phyloP scores from a whole-genome alignment of 2,797 vertebrate genomes.

The Cottoperca gobio region DNA sequence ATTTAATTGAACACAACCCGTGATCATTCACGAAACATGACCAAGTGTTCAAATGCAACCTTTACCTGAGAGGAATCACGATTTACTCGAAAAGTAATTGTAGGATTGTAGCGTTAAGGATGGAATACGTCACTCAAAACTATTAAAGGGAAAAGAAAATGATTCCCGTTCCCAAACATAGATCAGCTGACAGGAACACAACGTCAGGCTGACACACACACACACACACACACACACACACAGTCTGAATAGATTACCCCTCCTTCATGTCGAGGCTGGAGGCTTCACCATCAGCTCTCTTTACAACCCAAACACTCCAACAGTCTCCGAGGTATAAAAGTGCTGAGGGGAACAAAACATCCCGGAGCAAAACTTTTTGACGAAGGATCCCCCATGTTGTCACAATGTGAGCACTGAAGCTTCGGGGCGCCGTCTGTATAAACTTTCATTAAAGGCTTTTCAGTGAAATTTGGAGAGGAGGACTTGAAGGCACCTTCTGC shows the following conservation, averaged over 20 bases:
- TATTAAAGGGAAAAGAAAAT: neutral
- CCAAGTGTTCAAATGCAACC: too few species aligned
- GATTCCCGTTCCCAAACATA: neutral
- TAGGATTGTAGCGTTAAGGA: too few species aligned
- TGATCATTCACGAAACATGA: too few species aligned
- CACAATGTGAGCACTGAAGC: neutral
- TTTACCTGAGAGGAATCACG: too few species aligned
- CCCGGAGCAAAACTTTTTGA: neutral
- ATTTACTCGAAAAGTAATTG: too few species aligned
- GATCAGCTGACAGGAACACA: neutral
- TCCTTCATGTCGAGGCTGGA: neutral
- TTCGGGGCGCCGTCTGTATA: slow-evolving; percentile 11
- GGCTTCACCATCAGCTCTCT: slow-evolving; percentile 9
- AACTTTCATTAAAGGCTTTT: slow-evolving; percentile 30
- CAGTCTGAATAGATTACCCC: slow-evolving; percentile 10
- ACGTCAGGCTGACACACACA: neutral
- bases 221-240: too few species aligned
- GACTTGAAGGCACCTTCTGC: slow-evolving; percentile 13
- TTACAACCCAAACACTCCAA: neutral
- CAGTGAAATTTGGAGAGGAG: slow-evolving; percentile 11
- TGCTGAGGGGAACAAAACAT: neutral
- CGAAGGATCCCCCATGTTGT: neutral
- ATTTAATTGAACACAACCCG: too few species aligned
- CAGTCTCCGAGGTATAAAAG: neutral
- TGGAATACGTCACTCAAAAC: neutral